Conservation (phyloP, 2,113 vertebrate genomes). For the Oplegnathus fasciatus region DNA sequence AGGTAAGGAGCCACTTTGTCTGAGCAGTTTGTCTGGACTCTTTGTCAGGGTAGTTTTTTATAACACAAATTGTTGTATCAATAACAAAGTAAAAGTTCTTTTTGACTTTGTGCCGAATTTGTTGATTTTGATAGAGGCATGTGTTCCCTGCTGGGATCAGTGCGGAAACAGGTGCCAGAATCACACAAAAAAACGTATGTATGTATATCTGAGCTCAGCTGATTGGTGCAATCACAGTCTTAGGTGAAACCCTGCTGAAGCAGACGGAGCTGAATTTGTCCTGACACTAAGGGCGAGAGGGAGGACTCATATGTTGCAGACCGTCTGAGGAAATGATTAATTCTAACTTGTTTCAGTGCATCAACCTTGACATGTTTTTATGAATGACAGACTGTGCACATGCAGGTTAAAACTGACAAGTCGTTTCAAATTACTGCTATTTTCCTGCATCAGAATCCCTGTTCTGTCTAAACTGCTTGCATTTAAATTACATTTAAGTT, state of each 20-base stretch:
- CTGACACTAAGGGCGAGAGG: not conserved
- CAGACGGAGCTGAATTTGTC: not conserved
- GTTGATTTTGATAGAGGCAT: conserved; percentile 10
- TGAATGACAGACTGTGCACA: not conserved
- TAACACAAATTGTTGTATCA: not conserved
- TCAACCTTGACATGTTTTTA: not conserved
- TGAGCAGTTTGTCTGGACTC: not conserved
- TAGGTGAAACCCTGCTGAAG: not conserved
- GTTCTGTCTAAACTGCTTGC: not conserved
- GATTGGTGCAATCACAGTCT: not conserved
- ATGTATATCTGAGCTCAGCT: not conserved
- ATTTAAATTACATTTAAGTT: not conserved
- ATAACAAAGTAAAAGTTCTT: not conserved
- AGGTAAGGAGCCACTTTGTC: not conserved
- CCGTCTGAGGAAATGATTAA: not conserved
- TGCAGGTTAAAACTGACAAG: not conserved
- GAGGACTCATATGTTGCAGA: not conserved
- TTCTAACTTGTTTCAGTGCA: not conserved
- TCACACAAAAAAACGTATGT: not conserved
- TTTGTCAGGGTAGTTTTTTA: not conserved
- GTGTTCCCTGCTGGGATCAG: not conserved
- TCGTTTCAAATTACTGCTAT: not conserved
- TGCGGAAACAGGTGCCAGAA: not conserved
- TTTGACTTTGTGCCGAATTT: not conserved
- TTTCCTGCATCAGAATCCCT: too few relatives aligned